Evolutionary conservation across 2,797 vertebrate species (phyloP), one percentile per base, ranked within the genome.

Genomic region (Eutrigla gurnardus): DNA sequence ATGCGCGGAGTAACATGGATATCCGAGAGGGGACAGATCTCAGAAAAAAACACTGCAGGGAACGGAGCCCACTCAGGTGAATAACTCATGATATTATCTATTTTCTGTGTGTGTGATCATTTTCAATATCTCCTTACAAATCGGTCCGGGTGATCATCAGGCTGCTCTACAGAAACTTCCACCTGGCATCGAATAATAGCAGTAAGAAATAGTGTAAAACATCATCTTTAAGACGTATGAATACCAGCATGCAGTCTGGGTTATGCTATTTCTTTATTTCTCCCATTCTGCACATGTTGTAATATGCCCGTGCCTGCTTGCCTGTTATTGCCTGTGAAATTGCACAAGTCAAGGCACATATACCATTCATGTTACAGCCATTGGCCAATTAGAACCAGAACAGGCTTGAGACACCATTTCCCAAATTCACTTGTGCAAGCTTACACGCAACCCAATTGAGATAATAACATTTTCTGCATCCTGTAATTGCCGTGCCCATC

Each of bases 1-100:
- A 89, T 85, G 91, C 80, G 75, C 72, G 74, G 78, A 39, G 78
- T 85, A 92, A 85, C 85, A 93, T 93, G 93, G 92, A 93, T 86
- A 70, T 88, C 85, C 78, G 83, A 88, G 78, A 78, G 81, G 86
- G 87, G 86, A 72, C 86, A 67, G 81, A 69, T 66, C 73, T n/a
- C 77, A 47, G n/a, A 55, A 57, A 55, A 55, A 57, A 55, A 67
- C 71, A 74, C 49, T 61, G 4, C 80, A 50, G 76, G 71, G 84
- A 74, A 83, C 66, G 1, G 2, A 43, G 58, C 58, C 13, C 1
- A 43, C 52, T 78, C 86, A 78, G 91, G 93, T 93, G 85, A 86
- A 75, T 14, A 50, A 25, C 2, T 12, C 4, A 9, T 32, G 42
- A 15, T 52, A 1, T 36, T 15, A 9, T 50, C 8, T 35, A 4